Base-by-base conservation (phyloP, 2,888 invertebrate species). In the Chrysolina americana region DNA sequence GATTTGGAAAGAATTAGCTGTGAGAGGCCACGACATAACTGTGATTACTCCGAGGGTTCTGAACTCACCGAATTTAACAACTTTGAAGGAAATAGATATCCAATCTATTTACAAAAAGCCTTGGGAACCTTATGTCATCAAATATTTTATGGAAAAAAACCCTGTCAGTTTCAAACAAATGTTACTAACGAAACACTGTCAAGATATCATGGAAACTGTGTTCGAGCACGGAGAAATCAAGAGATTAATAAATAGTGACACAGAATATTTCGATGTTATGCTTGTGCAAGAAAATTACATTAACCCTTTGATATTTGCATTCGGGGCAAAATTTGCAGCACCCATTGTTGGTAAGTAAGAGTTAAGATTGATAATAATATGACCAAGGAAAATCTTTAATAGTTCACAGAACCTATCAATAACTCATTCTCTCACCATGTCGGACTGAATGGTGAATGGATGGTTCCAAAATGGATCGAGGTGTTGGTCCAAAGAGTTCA, bases 21-120 rank as follows among this genome's bases (percentile, higher is more conserved):
- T 79, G 66, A 74, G 75, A 64, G 82, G 82, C 9, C 82, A 82
- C 47, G 17, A 80, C 23, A 77, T 82, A 0, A 79, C 76, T 21
- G 80, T 81, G 1, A 65, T 82, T 48, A 80, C 81, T 0, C 76
- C 82, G 10, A 76, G 81, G 72, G 79, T 81, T 11, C 65, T 82
- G 19, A 77, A 77, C 4, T 80, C 81, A 59, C 47, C 75, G 13
- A 48, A 9, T n/a, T n/a, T n/a, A n/a, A n/a, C n/a, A n/a, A n/a
- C n/a, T 5, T 70, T 82, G 53, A 73, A 79, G 11, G 81, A 82
- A 79, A 79, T 82, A 41, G 77, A 81, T 69, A 63, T 80, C 9
- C 65, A 74, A 41, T 71, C 66, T 19, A 63, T 76, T 2, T 82
- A 81, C 41, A 10, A 23, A 65, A 2, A 5, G 15, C 15, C n/a